These are phyloP conservation scores for Cryptocephalus primarius DNA, from an alignment of 2,888 invertebrate genomes.

Conservation along the genomic window DNA sequence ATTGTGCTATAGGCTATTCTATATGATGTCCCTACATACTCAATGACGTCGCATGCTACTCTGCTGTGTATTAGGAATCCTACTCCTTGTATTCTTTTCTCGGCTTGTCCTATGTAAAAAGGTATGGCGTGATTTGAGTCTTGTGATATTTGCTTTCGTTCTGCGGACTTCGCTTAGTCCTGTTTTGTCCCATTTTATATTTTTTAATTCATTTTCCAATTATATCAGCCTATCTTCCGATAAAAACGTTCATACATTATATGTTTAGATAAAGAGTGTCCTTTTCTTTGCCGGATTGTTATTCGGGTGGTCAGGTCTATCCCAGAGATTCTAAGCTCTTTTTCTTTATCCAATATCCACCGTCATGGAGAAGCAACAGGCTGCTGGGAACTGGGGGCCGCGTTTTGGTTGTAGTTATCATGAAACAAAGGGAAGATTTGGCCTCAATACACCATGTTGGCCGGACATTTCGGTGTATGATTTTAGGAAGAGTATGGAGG, in stretches of 20 bases:
- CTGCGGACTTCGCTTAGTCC: background rate
- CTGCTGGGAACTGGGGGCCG: background rate
- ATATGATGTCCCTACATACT: background rate
- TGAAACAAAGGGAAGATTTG: background rate
- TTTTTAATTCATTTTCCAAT: background rate
- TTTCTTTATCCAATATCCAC: background rate
- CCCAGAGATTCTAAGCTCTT: background rate
- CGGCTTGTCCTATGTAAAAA: background rate
- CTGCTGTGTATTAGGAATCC: background rate
- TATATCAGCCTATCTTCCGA: background rate
- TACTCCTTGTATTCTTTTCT: background rate
- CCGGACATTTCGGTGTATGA: background rate
- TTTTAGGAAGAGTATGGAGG: background rate
- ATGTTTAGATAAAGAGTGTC: background rate
- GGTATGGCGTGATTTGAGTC: background rate
- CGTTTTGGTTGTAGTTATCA: background rate
- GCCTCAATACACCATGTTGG: background rate
- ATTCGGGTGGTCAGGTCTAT: background rate
- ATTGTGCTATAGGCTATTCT: background rate
- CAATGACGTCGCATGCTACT: background rate
- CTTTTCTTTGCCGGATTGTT: background rate
- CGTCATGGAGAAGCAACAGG: background rate
- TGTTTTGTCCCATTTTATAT: background rate
- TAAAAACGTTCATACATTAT: background rate
- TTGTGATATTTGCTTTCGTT: background rate